Evolutionary conservation across 2,888 invertebrate species (phyloP), one percentile per base, ranked within the genome.

Genomic region (Ypsolopha scabrella): DNA sequence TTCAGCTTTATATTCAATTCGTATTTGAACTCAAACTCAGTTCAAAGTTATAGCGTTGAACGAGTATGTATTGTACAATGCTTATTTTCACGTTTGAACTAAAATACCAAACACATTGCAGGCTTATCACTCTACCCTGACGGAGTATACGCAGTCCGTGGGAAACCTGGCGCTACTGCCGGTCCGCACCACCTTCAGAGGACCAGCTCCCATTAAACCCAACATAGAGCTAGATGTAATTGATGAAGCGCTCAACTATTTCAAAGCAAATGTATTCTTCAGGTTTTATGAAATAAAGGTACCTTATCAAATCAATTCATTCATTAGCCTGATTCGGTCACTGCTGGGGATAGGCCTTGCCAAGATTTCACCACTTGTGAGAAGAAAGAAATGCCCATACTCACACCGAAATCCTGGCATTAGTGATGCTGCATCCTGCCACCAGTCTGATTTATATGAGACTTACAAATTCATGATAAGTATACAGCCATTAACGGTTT

Each of bases 181-280:
- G 7, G 80, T 99, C 50, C 91, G 93, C 59, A 98, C 99, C 0
- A 92, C 93, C 64, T 94, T 91, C 70, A 90, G 98, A 62, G 99
- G 99, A 7, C 99, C 99, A 37, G 98, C 98, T 6, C 95, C 96
- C 8, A 87, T 87, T 51, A 88, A 86, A 54, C 78, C 80, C 0
- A 81, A 83, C 59, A 89, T 90, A 51, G 93, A 94, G 45, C 88
- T 90, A 59, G 99, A 99, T 79, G 94, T 99, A 57, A 94, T 99
- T 61, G 99, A 99, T 79, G 99, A 99, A 88, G 96, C 98, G 51
- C 88, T 99, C 38, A 94, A 94, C 69, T 99, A 92, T 78, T 99
- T 99, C 80, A 99, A 98, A 87, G 98, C 99, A 0, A 99, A 99
- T 86, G 98, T 99, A 0, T 99, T 99, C 83, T 99, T 99, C 77